These are phyloP conservation scores for Saguinus midas DNA, from an alignment of 2,113 vertebrate genomes.

Conservation along the genomic window DNA sequence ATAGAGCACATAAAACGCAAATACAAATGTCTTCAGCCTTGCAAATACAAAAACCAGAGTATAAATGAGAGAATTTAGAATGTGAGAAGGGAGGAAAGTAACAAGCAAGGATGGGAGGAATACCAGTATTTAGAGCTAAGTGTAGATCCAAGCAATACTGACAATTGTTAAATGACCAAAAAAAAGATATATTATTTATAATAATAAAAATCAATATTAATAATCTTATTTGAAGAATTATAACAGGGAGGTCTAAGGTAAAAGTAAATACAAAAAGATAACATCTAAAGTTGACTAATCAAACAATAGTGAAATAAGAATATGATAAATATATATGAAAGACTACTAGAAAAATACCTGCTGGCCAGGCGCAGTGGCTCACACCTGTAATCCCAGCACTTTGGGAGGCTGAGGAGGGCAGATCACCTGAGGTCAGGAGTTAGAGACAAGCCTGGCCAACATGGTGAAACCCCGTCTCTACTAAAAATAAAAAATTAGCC, in stretches of 20 bases:
- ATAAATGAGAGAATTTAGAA: background rate
- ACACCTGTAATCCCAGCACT: no score
- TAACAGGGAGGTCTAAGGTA: background rate
- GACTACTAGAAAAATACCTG: background rate
- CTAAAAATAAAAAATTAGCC: no score
- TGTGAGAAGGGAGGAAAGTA: background rate
- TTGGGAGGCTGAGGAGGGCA: no score
- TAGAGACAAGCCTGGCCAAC: no score
- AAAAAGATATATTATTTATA: background rate
- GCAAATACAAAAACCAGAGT: background rate
- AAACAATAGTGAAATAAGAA: slow-evolving; percentile 12
- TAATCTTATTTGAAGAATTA: slow-evolving; percentile 6
- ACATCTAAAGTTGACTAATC: background rate
- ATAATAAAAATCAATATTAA: slow-evolving; percentile 9
- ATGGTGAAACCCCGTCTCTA: no score
- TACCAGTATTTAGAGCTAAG: background rate
- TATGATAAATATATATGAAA: background rate
- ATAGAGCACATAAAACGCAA: background rate
- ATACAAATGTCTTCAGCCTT: background rate
- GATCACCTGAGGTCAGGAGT: no score
- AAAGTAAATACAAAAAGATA: background rate
- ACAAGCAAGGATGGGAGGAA: background rate
- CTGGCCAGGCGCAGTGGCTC: background rate
- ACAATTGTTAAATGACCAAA: background rate
- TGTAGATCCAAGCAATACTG: background rate